Conservation (phyloP, 2,113 vertebrate species). For the Proteles cristata region DNA sequence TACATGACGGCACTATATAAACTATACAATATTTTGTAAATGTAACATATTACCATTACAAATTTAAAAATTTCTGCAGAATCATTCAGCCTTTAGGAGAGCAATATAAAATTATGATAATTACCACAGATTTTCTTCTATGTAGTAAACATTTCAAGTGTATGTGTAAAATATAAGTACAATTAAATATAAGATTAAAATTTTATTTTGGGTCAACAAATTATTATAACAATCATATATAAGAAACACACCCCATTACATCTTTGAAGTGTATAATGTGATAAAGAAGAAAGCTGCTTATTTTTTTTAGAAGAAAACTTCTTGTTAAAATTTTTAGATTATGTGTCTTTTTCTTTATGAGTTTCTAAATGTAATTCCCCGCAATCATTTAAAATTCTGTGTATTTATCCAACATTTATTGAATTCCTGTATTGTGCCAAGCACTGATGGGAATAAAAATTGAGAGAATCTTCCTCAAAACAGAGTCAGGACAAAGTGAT, state of each 20-base stretch:
- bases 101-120: background rate
- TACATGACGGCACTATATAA: background rate
- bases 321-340: background rate
- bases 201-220: background rate
- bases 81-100: background rate
- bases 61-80: background rate
- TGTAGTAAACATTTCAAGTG: background rate
- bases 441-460: background rate
- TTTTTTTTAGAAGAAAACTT: background rate
- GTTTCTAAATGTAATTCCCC: background rate
- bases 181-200: conserved; percentile 1
- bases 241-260: background rate
- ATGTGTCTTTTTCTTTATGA: background rate
- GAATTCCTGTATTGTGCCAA: background rate
- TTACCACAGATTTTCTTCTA: background rate
- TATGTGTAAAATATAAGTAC: background rate
- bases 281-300: background rate
- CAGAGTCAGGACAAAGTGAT: background rate
- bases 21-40: background rate
- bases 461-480: background rate
- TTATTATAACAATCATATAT: background rate
- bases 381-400: background rate
- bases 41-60: background rate
- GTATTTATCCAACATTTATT: background rate
- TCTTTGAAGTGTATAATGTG: background rate